phyloP scores from a whole-genome alignment of 2,797 vertebrate genomes.

The Falco naumanni region DNA sequence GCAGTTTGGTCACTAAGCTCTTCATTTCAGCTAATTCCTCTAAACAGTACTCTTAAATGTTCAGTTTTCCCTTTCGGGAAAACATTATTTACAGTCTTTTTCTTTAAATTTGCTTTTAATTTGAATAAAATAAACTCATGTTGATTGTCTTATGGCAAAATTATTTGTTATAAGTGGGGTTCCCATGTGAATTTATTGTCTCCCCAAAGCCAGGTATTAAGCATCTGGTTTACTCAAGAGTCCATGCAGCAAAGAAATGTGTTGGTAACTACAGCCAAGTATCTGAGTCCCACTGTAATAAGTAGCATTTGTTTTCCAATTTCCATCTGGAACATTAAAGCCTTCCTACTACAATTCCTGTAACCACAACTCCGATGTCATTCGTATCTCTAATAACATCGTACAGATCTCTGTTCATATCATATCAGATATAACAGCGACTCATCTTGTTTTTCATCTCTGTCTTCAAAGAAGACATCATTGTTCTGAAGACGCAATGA shows the following conservation, averaged over 20 bases:
- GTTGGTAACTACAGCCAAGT: background rate
- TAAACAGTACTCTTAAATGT: background rate
- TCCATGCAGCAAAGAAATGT: background rate
- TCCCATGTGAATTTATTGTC: background rate
- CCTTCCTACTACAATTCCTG: background rate
- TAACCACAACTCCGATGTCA: background rate
- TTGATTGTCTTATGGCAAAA: background rate
- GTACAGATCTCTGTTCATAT: conserved; percentile 9
- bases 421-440: background rate
- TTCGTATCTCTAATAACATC: conserved; percentile 48
- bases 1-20: background rate
- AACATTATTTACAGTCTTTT: background rate
- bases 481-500: conserved; percentile 48
- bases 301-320: conserved; percentile 8
- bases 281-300: background rate
- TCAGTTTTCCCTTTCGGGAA: background rate
- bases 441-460: conserved; percentile 58
- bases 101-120: conserved; percentile 12
- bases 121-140: background rate
- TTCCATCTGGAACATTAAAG: conserved; percentile 21
- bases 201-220: background rate
- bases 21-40: background rate
- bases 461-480: conserved; percentile 56
- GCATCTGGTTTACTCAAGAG: background rate
- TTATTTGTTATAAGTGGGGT: background rate